Conservation (phyloP, 2,797 vertebrate genomes). For the Pipistrellus pipistrellus region DNA sequence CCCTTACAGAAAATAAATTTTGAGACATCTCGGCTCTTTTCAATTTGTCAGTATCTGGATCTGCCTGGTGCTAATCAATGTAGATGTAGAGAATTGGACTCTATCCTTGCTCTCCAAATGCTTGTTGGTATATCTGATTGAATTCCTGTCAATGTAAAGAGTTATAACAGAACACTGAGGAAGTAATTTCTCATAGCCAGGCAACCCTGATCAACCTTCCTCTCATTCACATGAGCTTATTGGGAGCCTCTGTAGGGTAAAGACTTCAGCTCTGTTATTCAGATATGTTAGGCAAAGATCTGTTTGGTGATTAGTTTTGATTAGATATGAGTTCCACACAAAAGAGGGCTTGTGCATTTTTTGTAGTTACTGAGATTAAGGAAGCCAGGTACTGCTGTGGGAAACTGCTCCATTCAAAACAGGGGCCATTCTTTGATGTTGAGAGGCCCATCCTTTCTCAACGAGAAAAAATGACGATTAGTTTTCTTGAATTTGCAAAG, state of each 20-base stretch:
- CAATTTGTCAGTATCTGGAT: conserved; percentile 6
- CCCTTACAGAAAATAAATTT: conserved; percentile 49
- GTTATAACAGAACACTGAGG: conserved; percentile 38
- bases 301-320: conserved; percentile 78
- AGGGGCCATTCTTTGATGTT: conserved; percentile 65
- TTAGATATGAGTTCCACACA: conserved; percentile 76
- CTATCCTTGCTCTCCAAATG: conserved; percentile 34
- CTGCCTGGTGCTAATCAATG: conserved; percentile 20
- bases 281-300: conserved; percentile 73
- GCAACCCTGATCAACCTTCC: not conserved
- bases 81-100: not conserved
- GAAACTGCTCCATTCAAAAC: conserved; percentile 74
- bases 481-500: conserved; percentile 63
- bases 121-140: conserved; percentile 32
- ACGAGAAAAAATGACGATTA: conserved; percentile 50
- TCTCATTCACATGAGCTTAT: conserved; percentile 16
- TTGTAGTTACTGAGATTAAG: conserved; percentile 79
- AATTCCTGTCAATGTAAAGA: conserved; percentile 48
- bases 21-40: conserved; percentile 52
- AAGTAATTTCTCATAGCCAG: conserved; percentile 63
- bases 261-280: conserved; percentile 49
- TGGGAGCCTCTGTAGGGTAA: conserved; percentile 12
- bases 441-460: conserved; percentile 27
- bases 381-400: conserved; percentile 73
- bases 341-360: conserved; percentile 76